Evolutionary conservation across 2,113 vertebrate species (phyloP), one percentile per base, ranked within the genome.

Genomic region (Helogale parvula): DNA sequence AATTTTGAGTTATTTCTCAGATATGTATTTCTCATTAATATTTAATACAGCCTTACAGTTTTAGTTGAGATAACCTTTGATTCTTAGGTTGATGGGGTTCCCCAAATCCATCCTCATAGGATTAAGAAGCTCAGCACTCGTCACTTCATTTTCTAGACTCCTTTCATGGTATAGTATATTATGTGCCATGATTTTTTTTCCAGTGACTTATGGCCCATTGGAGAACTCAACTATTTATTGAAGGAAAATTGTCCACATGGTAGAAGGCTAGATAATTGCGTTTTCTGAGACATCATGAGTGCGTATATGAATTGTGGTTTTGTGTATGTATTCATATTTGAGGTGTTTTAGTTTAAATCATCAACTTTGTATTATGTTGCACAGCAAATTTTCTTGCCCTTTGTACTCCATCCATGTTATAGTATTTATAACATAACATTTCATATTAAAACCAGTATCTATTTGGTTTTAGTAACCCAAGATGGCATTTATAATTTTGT

Each of bases 1-100:
- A 95, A 76, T 76, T 89, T 76, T 60, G 5, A 88, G 47, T 60
- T 90, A 79, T 79, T 88, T 93, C 35, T 93, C 38, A 47, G 25
- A 25, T 54, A 66, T 5, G 2, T 76, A 25, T 68, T 76, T 88
- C 60, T 88, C 38, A 65, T 83, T 68, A n/a, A 14, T 4, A 1
- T 82, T 45, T 66, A 83, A 68, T 2, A 54, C 45, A 76, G 47
- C 29, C 76, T 16, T 82, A 52, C 2, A 50, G 85, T 13, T 81
- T 72, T 41, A 33, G 33, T 52, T 50, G 82, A 82, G 54, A 72
- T 52, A 63, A 57, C 10, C 25, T 21, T 54, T 71, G 35, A 88
- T 65, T 74, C 19, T n/a, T 63, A 16, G n/a, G 52, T 47, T 81
- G 23, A 90, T 50, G 68, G 81, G 63, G 21, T 57, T 68, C 3